Conservation (phyloP, 2,113 vertebrate genomes). For the Edolisoma coerulescens region DNA sequence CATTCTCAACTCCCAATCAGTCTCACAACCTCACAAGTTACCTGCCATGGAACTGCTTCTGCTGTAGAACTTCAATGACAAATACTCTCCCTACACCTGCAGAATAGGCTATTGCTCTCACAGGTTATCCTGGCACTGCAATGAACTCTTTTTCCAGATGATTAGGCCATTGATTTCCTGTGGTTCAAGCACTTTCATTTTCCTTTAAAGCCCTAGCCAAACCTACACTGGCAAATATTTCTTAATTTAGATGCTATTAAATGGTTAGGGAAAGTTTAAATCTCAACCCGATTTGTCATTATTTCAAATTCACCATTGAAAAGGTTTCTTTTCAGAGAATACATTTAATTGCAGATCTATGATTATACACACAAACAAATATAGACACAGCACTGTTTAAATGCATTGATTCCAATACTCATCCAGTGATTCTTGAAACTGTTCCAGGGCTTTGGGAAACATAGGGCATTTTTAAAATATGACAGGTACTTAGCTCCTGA, state of each 20-base stretch:
- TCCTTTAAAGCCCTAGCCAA: not conserved
- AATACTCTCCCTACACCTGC: not conserved
- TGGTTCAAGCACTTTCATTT: not conserved
- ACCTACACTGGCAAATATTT: not conserved
- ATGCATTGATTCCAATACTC: not conserved
- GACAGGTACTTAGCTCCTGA: not conserved
- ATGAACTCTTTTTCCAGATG: slow-evolving; percentile 22
- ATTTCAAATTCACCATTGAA: not conserved
- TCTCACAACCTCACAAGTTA: not conserved
- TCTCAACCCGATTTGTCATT: not conserved
- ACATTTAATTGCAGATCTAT: not conserved
- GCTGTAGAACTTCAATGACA: not conserved
- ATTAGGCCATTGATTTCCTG: slow-evolving; percentile 41
- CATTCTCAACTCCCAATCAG: not conserved
- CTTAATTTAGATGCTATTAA: slow-evolving; percentile 13
- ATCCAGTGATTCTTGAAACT: not conserved
- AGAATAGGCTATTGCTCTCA: not conserved
- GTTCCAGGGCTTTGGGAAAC: not conserved
- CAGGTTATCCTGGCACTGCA: not conserved
- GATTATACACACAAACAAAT: not conserved
- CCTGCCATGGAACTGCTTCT: not conserved
- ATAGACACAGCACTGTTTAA: not conserved
- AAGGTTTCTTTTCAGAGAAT: not conserved
- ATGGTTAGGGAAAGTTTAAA: not conserved
- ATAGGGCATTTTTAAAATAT: not conserved